phyloP scores from a whole-genome alignment of 2,113 vertebrate species.

The Catharus bicknelli region DNA sequence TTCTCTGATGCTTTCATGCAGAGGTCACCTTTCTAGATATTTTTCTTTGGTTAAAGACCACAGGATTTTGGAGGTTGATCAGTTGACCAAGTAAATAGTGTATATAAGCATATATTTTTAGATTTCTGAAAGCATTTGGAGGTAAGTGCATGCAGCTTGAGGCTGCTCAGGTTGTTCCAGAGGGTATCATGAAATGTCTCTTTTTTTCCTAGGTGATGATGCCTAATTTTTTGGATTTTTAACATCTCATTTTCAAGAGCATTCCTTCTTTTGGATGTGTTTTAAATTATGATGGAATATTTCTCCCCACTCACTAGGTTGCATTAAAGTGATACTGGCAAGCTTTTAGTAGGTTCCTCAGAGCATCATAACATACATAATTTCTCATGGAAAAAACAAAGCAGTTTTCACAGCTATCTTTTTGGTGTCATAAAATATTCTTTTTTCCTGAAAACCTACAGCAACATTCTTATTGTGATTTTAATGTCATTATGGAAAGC shows the following conservation, averaged over 20 bases:
- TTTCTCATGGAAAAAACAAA: constrained; percentile 34
- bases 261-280: constrained; percentile 50
- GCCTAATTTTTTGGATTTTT: constrained; percentile 49
- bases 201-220: constrained; percentile 63
- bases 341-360: constrained; percentile 55
- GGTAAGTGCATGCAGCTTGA: constrained; percentile 64
- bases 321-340: constrained; percentile 45
- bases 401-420: constrained; percentile 44
- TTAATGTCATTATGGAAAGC: constrained; percentile 74
- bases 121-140: constrained; percentile 55
- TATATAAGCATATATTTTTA: constrained; percentile 27
- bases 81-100: constrained; percentile 47
- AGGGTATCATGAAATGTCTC: constrained; percentile 65
- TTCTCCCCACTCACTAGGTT: constrained; percentile 46
- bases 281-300: constrained; percentile 59
- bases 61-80: constrained; percentile 63
- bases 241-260: constrained; percentile 63
- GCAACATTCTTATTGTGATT: constrained; percentile 34
- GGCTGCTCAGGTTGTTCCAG: constrained; percentile 61
- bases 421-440: constrained; percentile 23
- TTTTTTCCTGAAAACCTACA: constrained; percentile 37
- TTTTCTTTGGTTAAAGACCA: constrained; percentile 67
- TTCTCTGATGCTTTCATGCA: constrained; percentile 57
- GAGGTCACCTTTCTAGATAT: constrained; percentile 72
- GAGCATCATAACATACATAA: constrained; percentile 44